Conservation (phyloP, 2,888 invertebrate species). For the Dryococelus australis region DNA sequence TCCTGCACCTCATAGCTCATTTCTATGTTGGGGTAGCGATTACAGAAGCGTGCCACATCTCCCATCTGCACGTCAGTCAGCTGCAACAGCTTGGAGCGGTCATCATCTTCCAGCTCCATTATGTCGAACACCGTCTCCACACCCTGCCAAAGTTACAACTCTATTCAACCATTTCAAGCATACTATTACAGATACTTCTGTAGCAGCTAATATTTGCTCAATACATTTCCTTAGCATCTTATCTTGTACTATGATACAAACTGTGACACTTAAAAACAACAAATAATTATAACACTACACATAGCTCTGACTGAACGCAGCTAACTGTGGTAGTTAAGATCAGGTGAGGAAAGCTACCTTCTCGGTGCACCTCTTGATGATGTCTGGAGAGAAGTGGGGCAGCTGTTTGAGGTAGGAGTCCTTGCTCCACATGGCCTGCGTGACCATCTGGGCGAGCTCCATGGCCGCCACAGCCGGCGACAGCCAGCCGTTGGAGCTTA, state of each 20-base stretch:
- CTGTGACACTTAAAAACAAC: too few species aligned
- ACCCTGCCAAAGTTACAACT: constrained; percentile 56
- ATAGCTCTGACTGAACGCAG: too few species aligned
- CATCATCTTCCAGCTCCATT: constrained; percentile 93
- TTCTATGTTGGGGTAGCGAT: constrained; percentile 98
- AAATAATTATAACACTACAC: too few species aligned
- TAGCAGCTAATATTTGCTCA: neutral
- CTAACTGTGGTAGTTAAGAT: too few species aligned
- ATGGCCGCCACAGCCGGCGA: constrained; percentile 98
- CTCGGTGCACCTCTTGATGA: constrained; percentile 89
- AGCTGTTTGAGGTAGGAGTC: constrained; percentile 97
- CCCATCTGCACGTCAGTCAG: constrained; percentile 90
- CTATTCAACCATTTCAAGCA: constrained; percentile 39
- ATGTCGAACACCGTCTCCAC: constrained; percentile 95
- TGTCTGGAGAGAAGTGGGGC: constrained; percentile 91
- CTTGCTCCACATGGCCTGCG: constrained; percentile 99
- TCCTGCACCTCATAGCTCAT: constrained; percentile 89
- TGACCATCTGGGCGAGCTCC: constrained; percentile 99
- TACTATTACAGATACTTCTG: neutral
- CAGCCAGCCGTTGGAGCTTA: constrained; percentile 97
- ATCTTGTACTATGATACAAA: neutral
- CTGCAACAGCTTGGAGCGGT: constrained; percentile 79
- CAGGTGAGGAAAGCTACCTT: constrained; percentile 65
- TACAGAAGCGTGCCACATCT: constrained; percentile 98
- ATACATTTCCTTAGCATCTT: neutral